Evolutionary conservation across 2,113 vertebrate genomes (phyloP).

Genomic region (Chitala chitala): DNA sequence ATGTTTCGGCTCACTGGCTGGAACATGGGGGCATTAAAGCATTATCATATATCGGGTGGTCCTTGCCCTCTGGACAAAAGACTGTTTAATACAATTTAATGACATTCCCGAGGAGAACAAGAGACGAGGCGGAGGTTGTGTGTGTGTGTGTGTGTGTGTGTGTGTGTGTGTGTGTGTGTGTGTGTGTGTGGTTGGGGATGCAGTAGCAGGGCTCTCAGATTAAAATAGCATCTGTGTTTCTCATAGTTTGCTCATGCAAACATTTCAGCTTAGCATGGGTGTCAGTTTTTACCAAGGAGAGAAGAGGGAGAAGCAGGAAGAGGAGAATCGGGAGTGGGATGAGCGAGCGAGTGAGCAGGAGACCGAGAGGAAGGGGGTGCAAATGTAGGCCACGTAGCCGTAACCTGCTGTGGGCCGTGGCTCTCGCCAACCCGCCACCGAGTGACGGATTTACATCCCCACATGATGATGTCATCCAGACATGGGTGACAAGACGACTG

Average conservation of each 20-base stretch:
- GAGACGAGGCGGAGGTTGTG: constrained; percentile 16
- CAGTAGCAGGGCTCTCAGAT: constrained; percentile 80
- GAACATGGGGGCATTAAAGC: constrained; percentile 93
- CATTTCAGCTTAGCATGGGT: constrained; percentile 76
- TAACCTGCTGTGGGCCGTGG: constrained; percentile 71
- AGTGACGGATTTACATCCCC: constrained; percentile 82
- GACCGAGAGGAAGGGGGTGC: constrained; percentile 47
- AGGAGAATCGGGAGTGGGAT: constrained; percentile 42
- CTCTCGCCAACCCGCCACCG: constrained; percentile 74
- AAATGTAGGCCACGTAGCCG: constrained; percentile 66
- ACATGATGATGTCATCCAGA: constrained; percentile 81
- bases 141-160: no score
- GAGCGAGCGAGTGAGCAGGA: constrained; percentile 29
- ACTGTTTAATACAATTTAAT: constrained; percentile 99
- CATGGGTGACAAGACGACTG: constrained; percentile 73
- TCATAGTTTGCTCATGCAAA: constrained; percentile 86
- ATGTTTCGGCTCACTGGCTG: constrained; percentile 92
- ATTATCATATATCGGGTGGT: constrained; percentile 99
- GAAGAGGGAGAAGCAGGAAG: constrained; percentile 34
- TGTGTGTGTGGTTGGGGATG: constrained; percentile 31
- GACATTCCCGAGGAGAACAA: constrained; percentile 86
- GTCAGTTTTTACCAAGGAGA: no score
- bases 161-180: no score
- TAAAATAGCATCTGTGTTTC: constrained; percentile 96
- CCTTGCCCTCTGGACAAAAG: constrained; percentile 98